These are phyloP conservation scores for Mantis religiosa DNA, from an alignment of 2,888 invertebrate genomes.

Conservation along the genomic window DNA sequence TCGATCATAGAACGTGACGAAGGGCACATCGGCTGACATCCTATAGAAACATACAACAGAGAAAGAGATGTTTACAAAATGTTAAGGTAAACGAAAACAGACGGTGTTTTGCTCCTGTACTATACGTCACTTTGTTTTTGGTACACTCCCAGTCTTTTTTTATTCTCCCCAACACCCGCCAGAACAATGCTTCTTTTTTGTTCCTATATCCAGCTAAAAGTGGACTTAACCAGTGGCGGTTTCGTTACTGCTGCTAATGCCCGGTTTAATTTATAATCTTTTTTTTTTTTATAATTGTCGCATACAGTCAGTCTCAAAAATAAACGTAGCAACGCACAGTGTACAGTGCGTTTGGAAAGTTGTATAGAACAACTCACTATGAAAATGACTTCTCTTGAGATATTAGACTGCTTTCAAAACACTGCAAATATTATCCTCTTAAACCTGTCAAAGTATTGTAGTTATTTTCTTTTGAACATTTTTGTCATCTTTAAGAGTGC, in stretches of 20 bases:
- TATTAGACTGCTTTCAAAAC: too few relatives aligned
- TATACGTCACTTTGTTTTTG: background rate
- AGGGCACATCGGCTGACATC: background rate
- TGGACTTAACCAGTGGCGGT: background rate
- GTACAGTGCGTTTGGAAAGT: too few relatives aligned
- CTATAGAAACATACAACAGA: background rate
- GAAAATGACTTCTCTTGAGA: too few relatives aligned
- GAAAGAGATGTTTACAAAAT: background rate
- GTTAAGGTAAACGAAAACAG: background rate
- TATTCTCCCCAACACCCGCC: background rate
- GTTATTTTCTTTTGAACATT: too few relatives aligned
- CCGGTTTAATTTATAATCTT: background rate
- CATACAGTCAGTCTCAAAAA: too few relatives aligned
- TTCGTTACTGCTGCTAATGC: background rate
- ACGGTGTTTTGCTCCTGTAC: background rate
- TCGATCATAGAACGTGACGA: background rate
- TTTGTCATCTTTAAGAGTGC: too few relatives aligned
- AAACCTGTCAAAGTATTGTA: too few relatives aligned
- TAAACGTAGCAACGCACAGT: too few relatives aligned
- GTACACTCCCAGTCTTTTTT: background rate
- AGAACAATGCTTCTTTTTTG: background rate
- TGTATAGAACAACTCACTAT: too few relatives aligned
- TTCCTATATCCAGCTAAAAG: background rate
- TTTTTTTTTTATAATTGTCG: too few relatives aligned
- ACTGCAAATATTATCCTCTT: too few relatives aligned